Evolutionary conservation across 2,113 vertebrate genomes (phyloP).

Genomic region (Corapipo altera): DNA sequence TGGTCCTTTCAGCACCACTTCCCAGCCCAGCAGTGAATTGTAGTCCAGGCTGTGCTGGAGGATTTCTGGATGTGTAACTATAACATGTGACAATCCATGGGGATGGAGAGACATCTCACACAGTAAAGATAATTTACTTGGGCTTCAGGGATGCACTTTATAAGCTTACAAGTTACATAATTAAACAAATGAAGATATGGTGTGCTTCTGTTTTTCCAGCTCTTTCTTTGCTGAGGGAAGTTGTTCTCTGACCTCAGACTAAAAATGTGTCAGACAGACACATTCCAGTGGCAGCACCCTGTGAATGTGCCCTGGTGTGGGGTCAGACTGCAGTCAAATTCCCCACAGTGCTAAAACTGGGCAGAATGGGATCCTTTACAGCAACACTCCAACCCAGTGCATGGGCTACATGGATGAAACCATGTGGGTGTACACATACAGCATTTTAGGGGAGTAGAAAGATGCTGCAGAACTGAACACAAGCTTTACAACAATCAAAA

Average conservation of each 20-base stretch:
- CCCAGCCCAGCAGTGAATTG: background rate
- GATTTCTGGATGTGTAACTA: background rate
- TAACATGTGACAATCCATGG: background rate
- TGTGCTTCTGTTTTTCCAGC: conserved; percentile 71
- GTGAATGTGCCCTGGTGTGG: background rate
- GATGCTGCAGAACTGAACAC: background rate
- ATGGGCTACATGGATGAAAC: background rate
- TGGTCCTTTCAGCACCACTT: background rate
- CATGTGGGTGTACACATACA: fast-evolving
- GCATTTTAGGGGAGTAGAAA: background rate
- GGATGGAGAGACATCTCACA: background rate
- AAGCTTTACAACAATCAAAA: background rate
- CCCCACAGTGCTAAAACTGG: background rate
- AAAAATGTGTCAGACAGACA: background rate
- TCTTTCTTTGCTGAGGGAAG: conserved; percentile 60
- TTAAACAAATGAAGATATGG: background rate
- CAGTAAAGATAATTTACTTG: background rate
- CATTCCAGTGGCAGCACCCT: background rate
- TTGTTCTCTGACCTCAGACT: conserved; percentile 70
- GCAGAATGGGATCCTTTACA: background rate
- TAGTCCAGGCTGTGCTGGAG: background rate
- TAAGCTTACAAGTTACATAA: background rate
- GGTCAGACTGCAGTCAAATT: background rate
- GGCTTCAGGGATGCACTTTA: background rate
- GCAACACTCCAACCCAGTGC: background rate